Conservation (phyloP, 2,113 vertebrate genomes). For the Microcebus lehilahytsara region DNA sequence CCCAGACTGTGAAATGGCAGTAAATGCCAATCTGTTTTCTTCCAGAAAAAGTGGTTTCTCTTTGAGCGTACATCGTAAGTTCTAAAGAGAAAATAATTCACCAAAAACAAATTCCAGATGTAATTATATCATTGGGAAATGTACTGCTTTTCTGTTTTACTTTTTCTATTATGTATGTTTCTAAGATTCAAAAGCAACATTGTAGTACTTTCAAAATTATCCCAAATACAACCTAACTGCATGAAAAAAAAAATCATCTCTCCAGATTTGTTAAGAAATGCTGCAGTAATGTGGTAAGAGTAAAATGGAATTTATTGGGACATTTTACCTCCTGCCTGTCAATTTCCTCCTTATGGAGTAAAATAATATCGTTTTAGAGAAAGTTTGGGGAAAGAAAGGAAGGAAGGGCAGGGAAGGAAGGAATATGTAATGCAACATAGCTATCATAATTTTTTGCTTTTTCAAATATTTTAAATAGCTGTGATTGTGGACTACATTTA, state of each 20-base stretch:
- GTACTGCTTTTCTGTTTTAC: not conserved
- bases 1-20: slow-evolving; percentile 62
- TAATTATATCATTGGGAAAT: not conserved
- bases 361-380: not conserved
- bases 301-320: not conserved
- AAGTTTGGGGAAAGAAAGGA: not conserved
- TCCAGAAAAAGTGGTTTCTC: slow-evolving; percentile 36
- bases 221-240: not conserved
- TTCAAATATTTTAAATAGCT: not conserved
- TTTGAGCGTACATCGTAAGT: not conserved
- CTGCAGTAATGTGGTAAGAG: not conserved
- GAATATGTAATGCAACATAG: not conserved
- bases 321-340: not conserved
- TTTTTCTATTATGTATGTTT: not conserved
- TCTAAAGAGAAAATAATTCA: slow-evolving; percentile 24
- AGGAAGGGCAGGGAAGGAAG: not conserved
- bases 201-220: not conserved
- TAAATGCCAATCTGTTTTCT: slow-evolving; percentile 54
- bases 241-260: not conserved
- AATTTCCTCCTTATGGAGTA: not conserved
- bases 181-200: not conserved
- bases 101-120: not conserved
- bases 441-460: not conserved
- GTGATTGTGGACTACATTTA: not conserved
- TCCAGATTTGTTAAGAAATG: not conserved